Evolutionary conservation across 2,113 vertebrate genomes (phyloP).

Genomic region (Sander vitreus): DNA sequence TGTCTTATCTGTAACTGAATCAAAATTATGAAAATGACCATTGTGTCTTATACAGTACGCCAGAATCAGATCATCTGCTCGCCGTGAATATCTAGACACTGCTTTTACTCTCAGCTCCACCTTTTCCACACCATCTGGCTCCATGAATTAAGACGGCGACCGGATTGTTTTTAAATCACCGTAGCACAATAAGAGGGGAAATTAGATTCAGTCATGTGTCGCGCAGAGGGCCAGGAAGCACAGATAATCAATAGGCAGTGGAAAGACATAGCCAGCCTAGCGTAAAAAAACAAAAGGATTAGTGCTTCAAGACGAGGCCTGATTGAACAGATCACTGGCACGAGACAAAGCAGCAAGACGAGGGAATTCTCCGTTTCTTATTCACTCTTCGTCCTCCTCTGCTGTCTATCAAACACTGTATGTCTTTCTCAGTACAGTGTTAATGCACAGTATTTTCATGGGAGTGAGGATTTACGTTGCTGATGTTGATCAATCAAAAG

Average conservation of each 20-base stretch:
- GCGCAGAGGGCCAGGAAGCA: constrained; percentile 11
- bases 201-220: constrained; percentile 59
- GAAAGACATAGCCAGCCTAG: constrained; percentile 43
- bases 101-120: constrained; percentile 21
- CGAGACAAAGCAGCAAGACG: constrained; percentile 44
- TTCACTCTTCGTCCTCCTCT: constrained; percentile 28
- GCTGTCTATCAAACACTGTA: neutral
- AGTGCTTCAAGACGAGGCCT: constrained; percentile 35
- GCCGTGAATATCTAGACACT: neutral
- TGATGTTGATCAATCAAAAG: neutral
- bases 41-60: fast-evolving
- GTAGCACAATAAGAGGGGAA: constrained; percentile 52
- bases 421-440: neutral
- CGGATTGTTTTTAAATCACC: constrained; percentile 49
- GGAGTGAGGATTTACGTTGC: neutral
- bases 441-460: neutral
- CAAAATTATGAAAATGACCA: neutral
- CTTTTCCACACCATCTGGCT: neutral
- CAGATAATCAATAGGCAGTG: constrained; percentile 48
- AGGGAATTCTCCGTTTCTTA: constrained; percentile 1
- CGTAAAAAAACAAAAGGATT: constrained; percentile 64
- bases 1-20: neutral
- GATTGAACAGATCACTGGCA: constrained; percentile 40
- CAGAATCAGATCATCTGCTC: neutral
- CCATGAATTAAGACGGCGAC: constrained; percentile 1